A percentile compares a stretch with the other conserved stretches of the same genome.
Conservation (phyloP, 2,797 vertebrate species). For the Sorex maritimensis region DNA sequence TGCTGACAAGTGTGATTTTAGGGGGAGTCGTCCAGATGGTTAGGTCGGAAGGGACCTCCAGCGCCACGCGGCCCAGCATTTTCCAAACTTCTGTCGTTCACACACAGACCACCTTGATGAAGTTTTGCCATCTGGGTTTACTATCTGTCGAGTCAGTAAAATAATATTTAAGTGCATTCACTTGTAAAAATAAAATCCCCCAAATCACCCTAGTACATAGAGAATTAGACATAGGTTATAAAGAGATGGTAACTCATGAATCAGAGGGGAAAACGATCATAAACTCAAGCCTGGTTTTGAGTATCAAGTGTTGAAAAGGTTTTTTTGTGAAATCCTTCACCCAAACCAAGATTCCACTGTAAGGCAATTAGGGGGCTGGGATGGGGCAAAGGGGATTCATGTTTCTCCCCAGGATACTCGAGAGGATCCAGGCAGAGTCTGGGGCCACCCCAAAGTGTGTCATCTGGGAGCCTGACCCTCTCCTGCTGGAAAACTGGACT, state of each 20-base stretch:
- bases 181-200: constrained; percentile 53
- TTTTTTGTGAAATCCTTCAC: not conserved
- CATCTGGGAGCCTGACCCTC: not conserved
- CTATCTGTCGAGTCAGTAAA: not conserved
- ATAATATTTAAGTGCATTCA: not conserved
- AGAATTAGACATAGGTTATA: not conserved
- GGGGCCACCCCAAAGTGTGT: not conserved
- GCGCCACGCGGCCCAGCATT: fast-evolving
- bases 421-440: not conserved
- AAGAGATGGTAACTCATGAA: not conserved
- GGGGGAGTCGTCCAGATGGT: not conserved
- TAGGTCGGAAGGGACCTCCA: not conserved
- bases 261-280: not conserved
- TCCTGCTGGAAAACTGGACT: not conserved
- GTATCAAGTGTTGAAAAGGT: not conserved
- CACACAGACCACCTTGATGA: not conserved
- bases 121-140: not conserved
- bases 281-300: not conserved
- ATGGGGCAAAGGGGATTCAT: not conserved
- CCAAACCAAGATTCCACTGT: not conserved
- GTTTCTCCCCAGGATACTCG: not conserved
- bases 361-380: not conserved
- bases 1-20: not conserved
- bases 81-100: not conserved
- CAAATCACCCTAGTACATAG: not conserved